These are phyloP conservation scores for Arctocebus calabarensis DNA, from an alignment of 2,797 vertebrate genomes.

Conservation along the genomic window DNA sequence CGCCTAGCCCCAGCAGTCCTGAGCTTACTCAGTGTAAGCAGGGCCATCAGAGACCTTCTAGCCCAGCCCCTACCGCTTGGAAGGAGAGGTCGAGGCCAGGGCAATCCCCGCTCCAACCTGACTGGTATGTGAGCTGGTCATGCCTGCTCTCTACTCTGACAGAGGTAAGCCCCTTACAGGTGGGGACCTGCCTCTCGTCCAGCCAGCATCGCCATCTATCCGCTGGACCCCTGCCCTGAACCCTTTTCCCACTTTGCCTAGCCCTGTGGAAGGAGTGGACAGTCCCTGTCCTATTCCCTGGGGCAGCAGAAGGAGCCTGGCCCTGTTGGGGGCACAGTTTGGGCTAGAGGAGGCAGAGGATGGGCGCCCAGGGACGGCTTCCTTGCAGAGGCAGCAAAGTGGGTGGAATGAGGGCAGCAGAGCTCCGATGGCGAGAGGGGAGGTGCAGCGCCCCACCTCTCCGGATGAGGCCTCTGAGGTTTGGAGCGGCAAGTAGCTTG, in stretches of 20 bases:
- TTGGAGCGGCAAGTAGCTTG: neutral
- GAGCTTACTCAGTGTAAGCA: neutral
- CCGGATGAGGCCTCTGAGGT: neutral
- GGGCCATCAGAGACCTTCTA: fast-evolving
- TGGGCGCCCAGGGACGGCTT: fast-evolving
- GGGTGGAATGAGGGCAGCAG: neutral
- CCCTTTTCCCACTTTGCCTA: neutral
- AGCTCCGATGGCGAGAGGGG: fast-evolving
- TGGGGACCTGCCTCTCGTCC: neutral
- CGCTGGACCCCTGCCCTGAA: neutral
- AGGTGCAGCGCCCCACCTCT: neutral
- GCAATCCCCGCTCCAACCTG: neutral
- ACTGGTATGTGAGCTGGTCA: too few relatives aligned
- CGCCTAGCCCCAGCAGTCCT: neutral
- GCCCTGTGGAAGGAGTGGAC: neutral
- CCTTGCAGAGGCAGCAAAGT: neutral
- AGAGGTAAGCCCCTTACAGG: neutral
- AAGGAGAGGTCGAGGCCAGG: fast-evolving
- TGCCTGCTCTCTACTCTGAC: too few relatives aligned
- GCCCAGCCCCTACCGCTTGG: fast-evolving
- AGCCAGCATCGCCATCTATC: neutral
- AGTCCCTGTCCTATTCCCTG: too few relatives aligned
- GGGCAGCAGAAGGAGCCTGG: neutral
- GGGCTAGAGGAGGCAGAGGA: neutral
- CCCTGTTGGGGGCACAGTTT: neutral